Base-by-base conservation (phyloP, 2,888 invertebrate species). In the Pyrochroa serraticornis region DNA sequence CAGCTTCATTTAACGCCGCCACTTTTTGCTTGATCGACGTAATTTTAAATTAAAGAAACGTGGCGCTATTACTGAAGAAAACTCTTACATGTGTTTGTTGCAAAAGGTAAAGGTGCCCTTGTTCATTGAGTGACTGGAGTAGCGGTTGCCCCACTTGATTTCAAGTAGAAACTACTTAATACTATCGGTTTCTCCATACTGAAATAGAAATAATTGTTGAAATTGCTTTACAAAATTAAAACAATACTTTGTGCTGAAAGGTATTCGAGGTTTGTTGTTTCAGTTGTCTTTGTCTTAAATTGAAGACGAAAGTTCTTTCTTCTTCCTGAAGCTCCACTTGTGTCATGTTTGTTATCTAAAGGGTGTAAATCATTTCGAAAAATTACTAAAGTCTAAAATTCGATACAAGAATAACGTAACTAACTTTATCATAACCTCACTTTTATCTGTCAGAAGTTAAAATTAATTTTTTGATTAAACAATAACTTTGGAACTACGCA, bases 51-150 rank as follows among this genome's bases (percentile, higher is more conserved):
- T 53, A 9, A 3, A 43, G 9, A 14, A 32, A 38, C n/a, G 7
- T 31, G 3, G 1, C 35, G 35, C 2, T 33, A 35, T 12, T 8
- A 14, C 9, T n/a, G 30, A 22, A 10, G 12, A 33, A 6, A 7
- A 32, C 32, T 10, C 92, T 88, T 83, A 95, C 95, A 97, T 80
- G 77, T 92, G 90, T 75, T 92, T 91, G 79, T 97, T 97, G 76
- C 94, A 97, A 81, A 97, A 97, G n/a, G n/a, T n/a, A n/a, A n/a
- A n/a, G 34, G 92, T 88, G 69, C 95, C 91, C 84, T 97, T 83
- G 79, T 90, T 94, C 58, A 96, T 84, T 22, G 87, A 84, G 39
- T 89, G 90, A 38, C 89, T 86, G 5, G 97, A 97, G 79, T 97
- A 97, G 39, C 86, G 86, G 0, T 87, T 84, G 14, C 89, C 89